Percentiles rank a stretch among this genome's conserved stretches.
phyloP scores from a whole-genome alignment of 2,113 vertebrate genomes.

The Eulacestoma nigropectus region DNA sequence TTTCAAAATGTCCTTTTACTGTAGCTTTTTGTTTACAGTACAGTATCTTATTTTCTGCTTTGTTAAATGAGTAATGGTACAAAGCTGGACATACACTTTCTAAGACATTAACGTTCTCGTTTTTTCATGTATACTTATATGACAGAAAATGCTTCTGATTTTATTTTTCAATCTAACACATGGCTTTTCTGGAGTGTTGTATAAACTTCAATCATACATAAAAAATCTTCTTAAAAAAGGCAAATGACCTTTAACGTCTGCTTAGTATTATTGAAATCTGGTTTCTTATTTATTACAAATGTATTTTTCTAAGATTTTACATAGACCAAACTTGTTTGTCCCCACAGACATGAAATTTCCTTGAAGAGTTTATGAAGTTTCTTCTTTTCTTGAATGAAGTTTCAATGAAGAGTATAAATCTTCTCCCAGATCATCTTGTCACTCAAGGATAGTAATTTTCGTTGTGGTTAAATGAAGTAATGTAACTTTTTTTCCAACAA shows the following conservation, averaged over 20 bases:
- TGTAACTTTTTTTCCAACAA: background rate
- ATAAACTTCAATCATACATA: conserved; percentile 78
- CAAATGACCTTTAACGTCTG: conserved; percentile 69
- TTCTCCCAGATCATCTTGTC: background rate
- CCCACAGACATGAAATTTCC: background rate
- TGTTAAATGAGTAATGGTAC: conserved; percentile 74
- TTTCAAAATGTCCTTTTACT: conserved; percentile 78
- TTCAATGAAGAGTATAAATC: background rate
- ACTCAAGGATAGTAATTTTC: background rate
- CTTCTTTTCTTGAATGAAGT: background rate
- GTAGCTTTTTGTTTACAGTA: conserved; percentile 79
- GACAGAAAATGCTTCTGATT: conserved; percentile 77
- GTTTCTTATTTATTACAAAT: conserved; percentile 34
- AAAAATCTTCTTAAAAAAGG: conserved; percentile 77
- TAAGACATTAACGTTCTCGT: conserved; percentile 70
- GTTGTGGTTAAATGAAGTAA: background rate
- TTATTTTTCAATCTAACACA: conserved; percentile 80
- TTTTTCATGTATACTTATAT: conserved; percentile 77
- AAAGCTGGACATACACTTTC: conserved; percentile 75
- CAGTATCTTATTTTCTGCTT: conserved; percentile 73
- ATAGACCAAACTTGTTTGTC: background rate
- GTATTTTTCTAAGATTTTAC: conserved; percentile 17
- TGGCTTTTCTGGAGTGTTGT: conserved; percentile 79
- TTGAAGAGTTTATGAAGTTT: background rate
- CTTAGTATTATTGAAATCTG: conserved; percentile 63